Evolutionary conservation across 2,888 invertebrate genomes (phyloP).

Genomic region (Lomographa bimaculata): DNA sequence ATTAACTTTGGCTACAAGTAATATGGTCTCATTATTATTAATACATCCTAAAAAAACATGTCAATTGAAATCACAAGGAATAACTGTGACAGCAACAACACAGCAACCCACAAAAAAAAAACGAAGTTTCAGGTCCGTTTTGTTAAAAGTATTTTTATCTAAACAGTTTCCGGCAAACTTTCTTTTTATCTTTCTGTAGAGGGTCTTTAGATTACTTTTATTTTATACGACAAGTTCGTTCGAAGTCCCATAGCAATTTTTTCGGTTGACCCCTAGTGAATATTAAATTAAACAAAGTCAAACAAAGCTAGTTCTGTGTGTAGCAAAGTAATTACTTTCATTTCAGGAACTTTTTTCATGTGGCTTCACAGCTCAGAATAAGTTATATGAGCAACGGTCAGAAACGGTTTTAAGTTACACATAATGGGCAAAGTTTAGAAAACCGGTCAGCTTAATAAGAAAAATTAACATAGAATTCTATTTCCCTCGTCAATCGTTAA

Average conservation of each 20-base stretch:
- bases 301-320: slow-evolving; percentile 25
- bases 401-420: too few relatives aligned
- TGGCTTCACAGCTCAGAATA: not conserved
- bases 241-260: slow-evolving; percentile 35
- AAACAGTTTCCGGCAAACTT: slow-evolving; percentile 25
- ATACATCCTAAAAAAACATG: too few relatives aligned
- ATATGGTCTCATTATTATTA: too few relatives aligned
- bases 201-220: slow-evolving; percentile 33
- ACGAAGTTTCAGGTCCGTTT: slow-evolving; percentile 12
- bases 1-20: too few relatives aligned
- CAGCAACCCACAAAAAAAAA: slow-evolving; percentile 13
- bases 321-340: slow-evolving; percentile 21
- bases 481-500: too few relatives aligned
- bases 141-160: slow-evolving; percentile 25
- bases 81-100: not conserved
- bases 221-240: slow-evolving; percentile 34
- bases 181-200: slow-evolving; percentile 31
- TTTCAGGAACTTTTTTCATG: not conserved
- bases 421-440: too few relatives aligned
- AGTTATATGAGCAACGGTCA: not conserved
- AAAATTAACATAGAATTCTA: too few relatives aligned
- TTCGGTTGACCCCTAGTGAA: slow-evolving; percentile 33
- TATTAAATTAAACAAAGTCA: slow-evolving; percentile 33
- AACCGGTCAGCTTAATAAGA: too few relatives aligned
- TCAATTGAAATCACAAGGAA: too few relatives aligned